These are phyloP conservation scores for Hemistola chrysoprasaria DNA, from an alignment of 2,888 invertebrate species.

Conservation along the genomic window DNA sequence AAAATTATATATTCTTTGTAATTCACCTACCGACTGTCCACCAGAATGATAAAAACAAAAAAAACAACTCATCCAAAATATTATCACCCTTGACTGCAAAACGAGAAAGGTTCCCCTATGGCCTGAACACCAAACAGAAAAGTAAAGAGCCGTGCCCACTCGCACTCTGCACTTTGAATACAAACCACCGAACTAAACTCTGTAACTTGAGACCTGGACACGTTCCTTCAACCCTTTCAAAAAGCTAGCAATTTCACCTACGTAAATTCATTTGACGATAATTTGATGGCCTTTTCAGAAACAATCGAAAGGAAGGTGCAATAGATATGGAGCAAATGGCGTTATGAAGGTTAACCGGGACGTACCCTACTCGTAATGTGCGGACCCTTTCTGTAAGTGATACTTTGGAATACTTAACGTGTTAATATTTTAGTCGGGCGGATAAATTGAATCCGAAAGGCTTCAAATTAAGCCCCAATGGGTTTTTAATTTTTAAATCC, in stretches of 20 bases:
- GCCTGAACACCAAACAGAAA: constrained; percentile 33
- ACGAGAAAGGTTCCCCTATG: background rate
- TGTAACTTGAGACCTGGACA: constrained; percentile 26
- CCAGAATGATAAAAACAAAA: too few relatives aligned
- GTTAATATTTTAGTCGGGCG: constrained; percentile 24
- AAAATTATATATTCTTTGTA: too few relatives aligned
- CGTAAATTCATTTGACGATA: constrained; percentile 29
- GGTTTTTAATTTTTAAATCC: background rate
- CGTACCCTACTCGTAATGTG: constrained; percentile 18
- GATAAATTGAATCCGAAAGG: constrained; percentile 21
- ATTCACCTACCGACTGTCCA: too few relatives aligned
- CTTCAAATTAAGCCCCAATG: constrained; percentile 8
- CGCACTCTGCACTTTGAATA: constrained; percentile 57
- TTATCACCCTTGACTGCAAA: too few relatives aligned
- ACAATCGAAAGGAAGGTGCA: constrained; percentile 33
- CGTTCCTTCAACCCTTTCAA: constrained; percentile 39
- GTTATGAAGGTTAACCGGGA: constrained; percentile 27
- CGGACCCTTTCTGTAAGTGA: constrained; percentile 26
- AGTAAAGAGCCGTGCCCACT: constrained; percentile 55
- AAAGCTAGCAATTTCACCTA: constrained; percentile 29
- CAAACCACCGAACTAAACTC: constrained; percentile 56
- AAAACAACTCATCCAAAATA: too few relatives aligned
- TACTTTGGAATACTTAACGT: constrained; percentile 26
- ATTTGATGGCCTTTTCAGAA: constrained; percentile 30
- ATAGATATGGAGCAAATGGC: constrained; percentile 27